Evolutionary conservation across 35 echinoderm and acorn worm genomes (phyloP), one percentile per base, ranked within the genome.

Genomic region (Apostichopus japonicus): DNA sequence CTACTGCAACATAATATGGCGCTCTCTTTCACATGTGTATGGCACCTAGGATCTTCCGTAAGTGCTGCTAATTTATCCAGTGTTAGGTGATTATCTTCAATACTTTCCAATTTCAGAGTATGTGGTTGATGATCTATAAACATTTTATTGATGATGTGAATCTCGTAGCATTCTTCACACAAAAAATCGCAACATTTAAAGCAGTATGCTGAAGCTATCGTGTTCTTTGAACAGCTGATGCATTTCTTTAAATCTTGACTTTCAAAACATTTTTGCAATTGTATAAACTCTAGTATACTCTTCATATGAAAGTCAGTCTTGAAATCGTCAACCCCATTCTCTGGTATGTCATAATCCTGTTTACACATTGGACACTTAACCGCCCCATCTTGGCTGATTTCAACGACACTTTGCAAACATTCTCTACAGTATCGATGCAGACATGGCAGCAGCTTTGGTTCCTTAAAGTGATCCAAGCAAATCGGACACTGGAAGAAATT

Each of bases 231-330:
- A 61, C 86, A 23, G n/a, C 54, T 71, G 11, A 57, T 22, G 65
- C 56, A 65, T 44, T 65, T 25, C 27, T 62, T 22, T 23, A 51
- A 22, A 22, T 71, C 86, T 27, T 62, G n/a, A 21, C 14, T 24
- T 71, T 61, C 24, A 65, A 71, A 27, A 7, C 56, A 87, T 33
- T 87, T 56, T 71, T 87, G 86, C 10, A 87, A 14, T 15, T 62
- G 56, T 22, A 87, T 62, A 16, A 17, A 87, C 57, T 87, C 86
- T 1, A 62, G 14, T 6, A 65, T 25, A 63, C 24, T 87, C 55
- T 87, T 87, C 86, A 87, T 71, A n/a, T 87, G 19, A 21, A 87
- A 87, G 23, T 87, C 86, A 25, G 86, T 87, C 58, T 87, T 65
- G 86, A 87, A 87, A 15, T 24, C 86, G 17, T 65, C 56, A 24